phyloP scores from a whole-genome alignment of 1,140 invertebrate species.

The Campoletis sonorensis region DNA sequence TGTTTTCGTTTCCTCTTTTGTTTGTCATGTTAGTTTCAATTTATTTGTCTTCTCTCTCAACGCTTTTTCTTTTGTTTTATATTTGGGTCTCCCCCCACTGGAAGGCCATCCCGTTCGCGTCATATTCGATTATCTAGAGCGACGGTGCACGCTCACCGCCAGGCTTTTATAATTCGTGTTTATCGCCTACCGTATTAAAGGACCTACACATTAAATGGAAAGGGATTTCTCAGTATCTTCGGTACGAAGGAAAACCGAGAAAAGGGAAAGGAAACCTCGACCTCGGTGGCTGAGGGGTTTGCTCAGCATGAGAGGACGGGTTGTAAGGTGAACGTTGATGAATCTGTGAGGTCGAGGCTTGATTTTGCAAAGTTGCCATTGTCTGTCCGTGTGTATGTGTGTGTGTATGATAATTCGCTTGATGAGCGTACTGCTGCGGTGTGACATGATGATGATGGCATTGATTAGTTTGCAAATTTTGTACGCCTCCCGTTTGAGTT shows the following conservation, averaged over 20 bases:
- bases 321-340: constrained; percentile 58
- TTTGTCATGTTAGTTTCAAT: neutral
- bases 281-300: constrained; percentile 62
- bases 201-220: constrained; percentile 28
- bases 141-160: constrained; percentile 49
- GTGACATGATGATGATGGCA: constrained; percentile 66
- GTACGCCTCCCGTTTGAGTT: constrained; percentile 56
- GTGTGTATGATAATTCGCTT: constrained; percentile 60
- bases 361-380: constrained; percentile 46
- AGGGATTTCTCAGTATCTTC: constrained; percentile 65
- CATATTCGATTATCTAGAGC: neutral
- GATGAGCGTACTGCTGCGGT: constrained; percentile 50
- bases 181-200: constrained; percentile 27
- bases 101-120: neutral
- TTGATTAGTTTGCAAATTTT: constrained; percentile 67
- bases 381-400: constrained; percentile 48
- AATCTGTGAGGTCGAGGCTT: constrained; percentile 37
- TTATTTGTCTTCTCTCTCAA: constrained; percentile 7
- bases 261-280: constrained; percentile 72
- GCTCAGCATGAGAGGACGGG: constrained; percentile 64
- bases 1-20: neutral
- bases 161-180: constrained; percentile 46
- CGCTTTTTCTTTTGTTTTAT: neutral
- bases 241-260: constrained; percentile 71
- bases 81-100: neutral